Base-by-base conservation (phyloP, 2,888 invertebrate species). In the Orchestes rusci region DNA sequence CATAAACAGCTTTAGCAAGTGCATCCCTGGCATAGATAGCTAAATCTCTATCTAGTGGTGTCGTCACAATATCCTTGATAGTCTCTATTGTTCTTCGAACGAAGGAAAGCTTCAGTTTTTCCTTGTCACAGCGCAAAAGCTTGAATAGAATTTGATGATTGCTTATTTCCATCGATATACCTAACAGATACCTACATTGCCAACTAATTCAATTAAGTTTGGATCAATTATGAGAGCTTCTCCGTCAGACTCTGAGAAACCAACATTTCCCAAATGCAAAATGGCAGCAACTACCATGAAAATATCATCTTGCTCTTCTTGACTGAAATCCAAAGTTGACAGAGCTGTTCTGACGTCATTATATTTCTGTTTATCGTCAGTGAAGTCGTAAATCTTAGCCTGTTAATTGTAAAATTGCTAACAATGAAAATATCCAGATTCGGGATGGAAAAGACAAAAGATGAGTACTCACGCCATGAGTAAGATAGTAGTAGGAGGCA, bases 21-120 rank as follows among this genome's bases (percentile, higher is more conserved):
- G 93, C 93, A 67, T 94, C 92, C 38, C 91, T 71, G 0, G 91
- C 92, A 69, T 87, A 91, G 45, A 85, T 77, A 1, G 90, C 83
- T 62, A 86, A 80, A 55, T 89, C 92, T 17, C 80, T 71, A 59
- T 81, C 86, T 39, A 93, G 66, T 0, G 91, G 90, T 0, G 86
- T 85, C 37, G 75, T 79, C 34, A 93, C 86, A 4, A 86, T 81
- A 64, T 93, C 92, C 0, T 83, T 82, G 16, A 80, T 79, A 0
- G 91, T 90, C 59, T 88, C 84, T 56, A 93, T 93, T 2, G 91
- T 93, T 49, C 88, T 79, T 66, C 85, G 80, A 0, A 85, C 88
- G 16, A 94, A 72, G 0, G 86, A 85, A 19, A 81, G 75, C 13
- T 76, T 76, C 31, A 94, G 70, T 52, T 77, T 73, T 1, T 73